Conservation (phyloP, 2,888 invertebrate genomes). For the Zygogramma bicolorata region DNA sequence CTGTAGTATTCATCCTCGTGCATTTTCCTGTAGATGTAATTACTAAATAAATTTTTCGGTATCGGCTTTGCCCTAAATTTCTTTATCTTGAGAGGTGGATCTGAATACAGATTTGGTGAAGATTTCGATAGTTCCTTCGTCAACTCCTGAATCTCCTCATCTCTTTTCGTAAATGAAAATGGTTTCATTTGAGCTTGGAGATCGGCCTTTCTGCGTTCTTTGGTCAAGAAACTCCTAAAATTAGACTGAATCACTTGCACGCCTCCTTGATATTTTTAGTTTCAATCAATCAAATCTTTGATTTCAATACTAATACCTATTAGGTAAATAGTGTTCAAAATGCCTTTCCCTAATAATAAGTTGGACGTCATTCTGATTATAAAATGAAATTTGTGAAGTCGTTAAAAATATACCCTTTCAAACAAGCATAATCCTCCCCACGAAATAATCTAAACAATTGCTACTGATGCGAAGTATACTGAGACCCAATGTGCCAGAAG, state of each 20-base stretch:
- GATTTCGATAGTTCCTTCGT: constrained; percentile 63
- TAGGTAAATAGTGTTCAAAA: too few relatives aligned
- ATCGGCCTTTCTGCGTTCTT: constrained; percentile 73
- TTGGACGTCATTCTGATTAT: too few relatives aligned
- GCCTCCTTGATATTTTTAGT: too few relatives aligned
- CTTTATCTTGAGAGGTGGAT: constrained; percentile 67
- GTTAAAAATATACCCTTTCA: too few relatives aligned
- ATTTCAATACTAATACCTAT: too few relatives aligned
- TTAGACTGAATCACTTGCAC: background rate
- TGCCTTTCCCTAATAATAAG: too few relatives aligned
- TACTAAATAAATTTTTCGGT: constrained; percentile 78
- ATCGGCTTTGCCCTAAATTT: constrained; percentile 77
- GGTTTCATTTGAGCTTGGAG: constrained; percentile 76
- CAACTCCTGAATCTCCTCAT: constrained; percentile 69
- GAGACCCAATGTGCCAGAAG: too few relatives aligned
- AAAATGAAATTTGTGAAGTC: too few relatives aligned
- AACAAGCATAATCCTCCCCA: too few relatives aligned
- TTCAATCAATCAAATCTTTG: too few relatives aligned
- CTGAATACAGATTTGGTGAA: constrained; percentile 62
- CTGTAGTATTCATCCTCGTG: constrained; percentile 80
- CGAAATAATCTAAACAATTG: too few relatives aligned
- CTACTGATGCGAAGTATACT: too few relatives aligned
- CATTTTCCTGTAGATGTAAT: constrained; percentile 78
- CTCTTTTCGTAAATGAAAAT: constrained; percentile 73
- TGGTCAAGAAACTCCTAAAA: constrained; percentile 71